A percentile compares a stretch with the other conserved stretches of the same genome.
Evolutionary conservation across 2,888 invertebrate species (phyloP).

Genomic region (Phengaris arion): DNA sequence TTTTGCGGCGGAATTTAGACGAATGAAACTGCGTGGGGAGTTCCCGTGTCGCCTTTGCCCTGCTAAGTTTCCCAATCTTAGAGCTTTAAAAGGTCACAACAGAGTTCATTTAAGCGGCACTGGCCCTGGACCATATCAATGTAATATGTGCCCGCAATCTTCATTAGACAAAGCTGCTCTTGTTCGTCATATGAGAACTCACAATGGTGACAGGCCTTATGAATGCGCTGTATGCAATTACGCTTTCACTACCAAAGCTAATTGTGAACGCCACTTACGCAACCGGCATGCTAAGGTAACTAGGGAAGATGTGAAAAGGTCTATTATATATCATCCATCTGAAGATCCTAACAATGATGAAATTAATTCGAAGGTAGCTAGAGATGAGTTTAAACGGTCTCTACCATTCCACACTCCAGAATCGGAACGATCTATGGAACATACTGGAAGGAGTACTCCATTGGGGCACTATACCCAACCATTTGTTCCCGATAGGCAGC

Average conservation of each 20-base stretch:
- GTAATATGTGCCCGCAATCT: slow-evolving; percentile 95
- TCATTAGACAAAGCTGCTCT: slow-evolving; percentile 94
- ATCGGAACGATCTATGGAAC: slow-evolving; percentile 65
- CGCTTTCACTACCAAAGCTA: slow-evolving; percentile 98
- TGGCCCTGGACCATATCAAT: slow-evolving; percentile 90
- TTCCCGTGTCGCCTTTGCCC: slow-evolving; percentile 95
- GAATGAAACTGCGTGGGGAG: slow-evolving; percentile 93
- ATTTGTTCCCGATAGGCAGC: slow-evolving; percentile 72
- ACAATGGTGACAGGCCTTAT: slow-evolving; percentile 96
- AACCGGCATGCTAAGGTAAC: slow-evolving; percentile 93
- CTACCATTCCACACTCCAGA: slow-evolving; percentile 78
- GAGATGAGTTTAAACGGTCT: slow-evolving; percentile 79
- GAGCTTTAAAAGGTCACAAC: slow-evolving; percentile 95
- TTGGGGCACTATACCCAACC: slow-evolving; percentile 66
- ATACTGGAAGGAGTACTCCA: slow-evolving; percentile 65
- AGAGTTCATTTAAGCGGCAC: slow-evolving; percentile 89
- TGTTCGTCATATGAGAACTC: slow-evolving; percentile 94
- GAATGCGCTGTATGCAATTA: slow-evolving; percentile 97
- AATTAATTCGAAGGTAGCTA: slow-evolving; percentile 75
- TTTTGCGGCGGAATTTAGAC: slow-evolving; percentile 90
- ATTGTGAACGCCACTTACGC: slow-evolving; percentile 95
- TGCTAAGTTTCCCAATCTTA: slow-evolving; percentile 91
- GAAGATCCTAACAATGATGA: slow-evolving; percentile 91
- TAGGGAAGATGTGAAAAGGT: slow-evolving; percentile 92
- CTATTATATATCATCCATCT: slow-evolving; percentile 92